Conservation (phyloP, 2,888 invertebrate species). For the Entomobrya multifasciata region DNA sequence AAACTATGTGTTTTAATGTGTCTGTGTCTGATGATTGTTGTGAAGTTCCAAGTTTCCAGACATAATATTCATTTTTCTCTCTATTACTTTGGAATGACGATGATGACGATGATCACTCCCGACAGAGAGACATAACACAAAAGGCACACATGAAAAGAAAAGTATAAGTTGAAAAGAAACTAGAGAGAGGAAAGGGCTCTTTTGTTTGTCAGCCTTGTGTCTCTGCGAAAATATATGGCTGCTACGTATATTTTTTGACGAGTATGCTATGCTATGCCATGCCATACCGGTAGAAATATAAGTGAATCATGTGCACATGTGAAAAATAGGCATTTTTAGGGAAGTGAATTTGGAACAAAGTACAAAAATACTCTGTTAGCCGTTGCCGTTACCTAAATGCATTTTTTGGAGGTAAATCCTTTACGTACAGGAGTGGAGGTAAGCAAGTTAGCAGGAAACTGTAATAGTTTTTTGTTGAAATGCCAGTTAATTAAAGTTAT, state of each 20-base stretch:
- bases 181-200: neutral
- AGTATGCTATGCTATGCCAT: too few species aligned
- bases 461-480: neutral
- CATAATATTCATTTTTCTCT: conserved; percentile 57
- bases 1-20: neutral
- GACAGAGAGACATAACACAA: conserved; percentile 43
- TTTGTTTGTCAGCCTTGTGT: too few species aligned
- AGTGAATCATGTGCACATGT: too few species aligned
- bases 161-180: neutral
- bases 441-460: conserved; percentile 11
- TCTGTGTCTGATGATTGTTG: neutral
- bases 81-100: neutral
- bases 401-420: too few species aligned
- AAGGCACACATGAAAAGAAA: neutral
- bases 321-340: too few species aligned
- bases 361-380: too few species aligned
- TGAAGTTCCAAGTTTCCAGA: conserved; percentile 5
- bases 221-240: too few species aligned
- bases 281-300: too few species aligned
- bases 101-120: conserved; percentile 43
- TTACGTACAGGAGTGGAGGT: neutral
- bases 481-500: conserved; percentile 28
- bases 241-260: too few species aligned
- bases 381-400: too few species aligned
- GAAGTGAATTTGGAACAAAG: conserved; percentile 18